Evolutionary conservation across 2,113 vertebrate genomes (phyloP).

Genomic region (Phocoena sinus): DNA sequence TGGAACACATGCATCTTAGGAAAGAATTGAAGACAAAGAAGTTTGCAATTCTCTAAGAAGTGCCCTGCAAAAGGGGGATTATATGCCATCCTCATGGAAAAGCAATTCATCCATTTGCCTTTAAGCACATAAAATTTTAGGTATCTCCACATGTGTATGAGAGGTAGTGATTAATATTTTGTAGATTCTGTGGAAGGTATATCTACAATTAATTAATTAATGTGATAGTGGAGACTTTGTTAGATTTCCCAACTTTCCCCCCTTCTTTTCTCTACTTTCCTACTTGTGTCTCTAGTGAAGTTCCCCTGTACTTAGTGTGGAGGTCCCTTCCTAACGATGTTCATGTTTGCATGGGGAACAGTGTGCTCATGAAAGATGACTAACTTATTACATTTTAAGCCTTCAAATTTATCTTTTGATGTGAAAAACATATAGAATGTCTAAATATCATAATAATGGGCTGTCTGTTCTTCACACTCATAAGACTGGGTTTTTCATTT

Average conservation of each 20-base stretch:
- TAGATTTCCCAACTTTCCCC: background rate
- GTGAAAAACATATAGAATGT: background rate
- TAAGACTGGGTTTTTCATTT: background rate
- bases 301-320: background rate
- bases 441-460: background rate
- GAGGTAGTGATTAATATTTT: background rate
- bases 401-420: background rate
- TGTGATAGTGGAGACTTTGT: rapidly evolving
- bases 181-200: background rate
- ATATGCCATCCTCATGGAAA: background rate
- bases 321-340: rapidly evolving
- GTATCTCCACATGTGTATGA: background rate
- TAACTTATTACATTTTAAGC: background rate
- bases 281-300: background rate
- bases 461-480: background rate
- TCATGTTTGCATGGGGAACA: background rate
- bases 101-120: background rate
- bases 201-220: background rate
- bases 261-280: background rate
- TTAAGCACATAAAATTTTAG: background rate
- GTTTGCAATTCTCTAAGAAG: background rate
- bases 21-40: background rate
- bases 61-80: no score
- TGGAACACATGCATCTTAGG: background rate
- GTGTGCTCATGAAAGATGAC: background rate